Base-by-base conservation (phyloP, 2,888 invertebrate species). In the Mythimna albipuncta region DNA sequence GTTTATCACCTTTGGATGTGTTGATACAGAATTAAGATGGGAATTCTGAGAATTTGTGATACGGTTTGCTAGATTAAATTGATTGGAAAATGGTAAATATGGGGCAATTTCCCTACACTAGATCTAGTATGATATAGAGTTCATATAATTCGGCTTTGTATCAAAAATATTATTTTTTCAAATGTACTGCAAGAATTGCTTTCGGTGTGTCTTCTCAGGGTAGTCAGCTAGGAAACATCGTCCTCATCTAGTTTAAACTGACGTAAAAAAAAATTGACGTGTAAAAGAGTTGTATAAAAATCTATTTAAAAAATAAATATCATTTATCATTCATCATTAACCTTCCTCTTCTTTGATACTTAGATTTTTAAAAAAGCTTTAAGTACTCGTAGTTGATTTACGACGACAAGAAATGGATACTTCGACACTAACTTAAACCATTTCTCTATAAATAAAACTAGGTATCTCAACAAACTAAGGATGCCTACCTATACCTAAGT, bases 401-500 rank as follows among this genome's bases (percentile, higher is more conserved):
- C 54, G 5, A 35, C 32, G 10, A 64, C 19, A 26, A 62, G 19
- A 76, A 59, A 2, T 63, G n/a, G 59, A 26, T 47, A 47, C 47
- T 47, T 26, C 32, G 5, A 68, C n/a, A 19, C 47, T 55, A 26
- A 32, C 58, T 11, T 6, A 10, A 71, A 41, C 38, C 52, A 58
- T 47, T 76, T 58, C 64, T 50, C 62, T 50, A 61, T 55, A 68
- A 50, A 62, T 10, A 54, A 64, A 83, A 75, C 79, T 54, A 77
- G 63, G 26, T 83, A 63, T 71, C 19, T 57, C 63, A 13, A 67
- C 62, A 67, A 64, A 52, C 64, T 62, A 63, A 63, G 38, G 71
- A 75, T 75, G 75, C 50, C 68, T 71, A 68, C 50, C 68, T 71
- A 68, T 70, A 75, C 73, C 69, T 62, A 68, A 78, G 68, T 78